These are phyloP conservation scores for Helleia helle DNA, from an alignment of 2,888 invertebrate species.

Conservation along the genomic window DNA sequence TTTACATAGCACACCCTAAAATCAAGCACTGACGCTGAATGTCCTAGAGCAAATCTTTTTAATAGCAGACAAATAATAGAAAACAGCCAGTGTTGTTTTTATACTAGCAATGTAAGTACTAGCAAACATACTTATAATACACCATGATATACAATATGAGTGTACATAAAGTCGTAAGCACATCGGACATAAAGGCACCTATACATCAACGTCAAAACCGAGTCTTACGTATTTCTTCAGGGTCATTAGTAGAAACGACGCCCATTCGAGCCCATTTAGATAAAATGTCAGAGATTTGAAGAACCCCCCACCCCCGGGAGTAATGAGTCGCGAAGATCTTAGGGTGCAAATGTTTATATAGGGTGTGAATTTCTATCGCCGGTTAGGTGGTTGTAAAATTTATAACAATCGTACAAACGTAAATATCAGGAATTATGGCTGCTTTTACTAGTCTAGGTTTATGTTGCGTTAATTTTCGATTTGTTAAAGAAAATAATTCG, in stretches of 20 bases:
- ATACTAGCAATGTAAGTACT: too few relatives aligned
- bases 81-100: too few relatives aligned
- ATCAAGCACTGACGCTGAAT: too few relatives aligned
- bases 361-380: slow-evolving; percentile 61
- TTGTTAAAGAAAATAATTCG: background rate
- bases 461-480: too few relatives aligned
- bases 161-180: too few relatives aligned
- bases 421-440: background rate
- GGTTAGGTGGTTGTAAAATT: slow-evolving; percentile 14
- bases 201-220: slow-evolving; percentile 41
- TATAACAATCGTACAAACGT: background rate
- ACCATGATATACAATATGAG: too few relatives aligned
- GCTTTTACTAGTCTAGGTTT: background rate
- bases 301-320: slow-evolving; percentile 36
- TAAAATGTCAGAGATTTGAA: slow-evolving; percentile 73
- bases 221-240: slow-evolving; percentile 65
- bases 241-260: slow-evolving; percentile 68
- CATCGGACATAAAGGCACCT: slow-evolving; percentile 13
- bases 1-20: too few relatives aligned
- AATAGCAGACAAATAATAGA: too few relatives aligned
- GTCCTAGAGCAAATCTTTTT: too few relatives aligned
- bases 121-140: too few relatives aligned
- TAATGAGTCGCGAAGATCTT: slow-evolving; percentile 73
- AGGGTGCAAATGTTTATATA: slow-evolving; percentile 69
- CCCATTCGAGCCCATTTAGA: slow-evolving; percentile 72